These are phyloP conservation scores for Meriones psammophilus DNA, from an alignment of 2,797 vertebrate species.

Conservation along the genomic window DNA sequence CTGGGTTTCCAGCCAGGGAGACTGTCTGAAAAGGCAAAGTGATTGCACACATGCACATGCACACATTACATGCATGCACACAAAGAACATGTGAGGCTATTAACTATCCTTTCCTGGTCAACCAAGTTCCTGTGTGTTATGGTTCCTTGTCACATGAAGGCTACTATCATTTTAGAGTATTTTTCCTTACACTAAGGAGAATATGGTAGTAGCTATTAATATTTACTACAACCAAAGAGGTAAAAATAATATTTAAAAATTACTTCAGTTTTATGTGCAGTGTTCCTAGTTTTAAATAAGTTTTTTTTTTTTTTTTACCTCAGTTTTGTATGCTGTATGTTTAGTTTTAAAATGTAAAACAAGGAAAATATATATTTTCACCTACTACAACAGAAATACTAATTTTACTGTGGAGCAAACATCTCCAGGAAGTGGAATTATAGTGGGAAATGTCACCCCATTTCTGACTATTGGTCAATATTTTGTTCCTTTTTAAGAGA, in stretches of 20 bases:
- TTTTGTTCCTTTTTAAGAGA: conserved; percentile 47
- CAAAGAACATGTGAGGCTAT: background rate
- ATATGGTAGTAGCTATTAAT: conserved; percentile 25
- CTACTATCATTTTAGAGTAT: background rate
- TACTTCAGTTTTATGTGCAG: background rate
- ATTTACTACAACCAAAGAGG: conserved; percentile 1
- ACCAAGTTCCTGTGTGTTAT: background rate
- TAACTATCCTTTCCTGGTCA: background rate
- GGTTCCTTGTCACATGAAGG: conserved; percentile 4
- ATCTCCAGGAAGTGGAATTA: conserved; percentile 19
- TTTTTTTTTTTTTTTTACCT: background rate
- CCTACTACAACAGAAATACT: conserved; percentile 14
- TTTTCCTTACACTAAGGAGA: conserved; percentile 6
- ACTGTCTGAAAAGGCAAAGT: background rate
- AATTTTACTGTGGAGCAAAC: conserved; percentile 32
- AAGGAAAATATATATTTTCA: conserved; percentile 13
- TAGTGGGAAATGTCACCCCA: conserved; percentile 24
- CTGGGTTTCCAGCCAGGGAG: background rate
- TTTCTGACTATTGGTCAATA: background rate
- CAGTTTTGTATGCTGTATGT: conserved; percentile 16
- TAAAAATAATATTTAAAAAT: background rate
- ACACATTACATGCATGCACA: background rate
- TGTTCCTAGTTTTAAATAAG: conserved; percentile 13
- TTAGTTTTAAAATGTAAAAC: conserved; percentile 39
- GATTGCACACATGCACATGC: background rate